Conservation (phyloP, 2,888 invertebrate genomes). For the Latrodectus elegans region DNA sequence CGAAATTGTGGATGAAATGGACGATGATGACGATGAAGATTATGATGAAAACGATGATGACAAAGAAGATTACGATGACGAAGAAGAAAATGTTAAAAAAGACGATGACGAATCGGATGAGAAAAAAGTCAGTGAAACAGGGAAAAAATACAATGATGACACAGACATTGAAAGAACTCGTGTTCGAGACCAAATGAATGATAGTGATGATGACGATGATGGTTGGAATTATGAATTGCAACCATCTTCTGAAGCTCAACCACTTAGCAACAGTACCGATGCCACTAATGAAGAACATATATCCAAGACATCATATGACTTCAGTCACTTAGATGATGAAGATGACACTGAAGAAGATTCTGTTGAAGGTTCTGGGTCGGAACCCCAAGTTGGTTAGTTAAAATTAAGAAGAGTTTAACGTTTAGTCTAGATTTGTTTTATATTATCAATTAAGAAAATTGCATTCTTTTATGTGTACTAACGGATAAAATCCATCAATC, state of each 20-base stretch:
- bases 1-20: conserved; percentile 23
- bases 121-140: neutral
- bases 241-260: neutral
- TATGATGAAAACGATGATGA: neutral
- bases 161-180: neutral
- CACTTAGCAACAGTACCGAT: neutral
- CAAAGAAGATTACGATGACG: conserved; percentile 5
- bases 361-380: conserved; percentile 40
- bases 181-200: conserved; percentile 1
- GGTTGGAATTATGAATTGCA: neutral
- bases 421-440: no score
- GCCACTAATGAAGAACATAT: neutral
- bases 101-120: conserved; percentile 6
- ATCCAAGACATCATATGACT: conserved; percentile 12
- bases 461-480: no score
- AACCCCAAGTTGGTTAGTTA: conserved; percentile 34
- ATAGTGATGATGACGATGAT: conserved; percentile 11
- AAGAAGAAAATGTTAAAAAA: neutral
- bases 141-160: neutral
- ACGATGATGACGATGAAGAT: conserved; percentile 14
- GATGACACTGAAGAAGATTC: conserved; percentile 34
- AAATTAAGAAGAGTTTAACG: neutral
- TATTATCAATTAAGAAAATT: no score
- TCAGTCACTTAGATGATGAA: conserved; percentile 35
- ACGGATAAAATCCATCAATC: no score